Base-by-base conservation (phyloP, 2,888 invertebrate species). In the Tenthredo mesomela region DNA sequence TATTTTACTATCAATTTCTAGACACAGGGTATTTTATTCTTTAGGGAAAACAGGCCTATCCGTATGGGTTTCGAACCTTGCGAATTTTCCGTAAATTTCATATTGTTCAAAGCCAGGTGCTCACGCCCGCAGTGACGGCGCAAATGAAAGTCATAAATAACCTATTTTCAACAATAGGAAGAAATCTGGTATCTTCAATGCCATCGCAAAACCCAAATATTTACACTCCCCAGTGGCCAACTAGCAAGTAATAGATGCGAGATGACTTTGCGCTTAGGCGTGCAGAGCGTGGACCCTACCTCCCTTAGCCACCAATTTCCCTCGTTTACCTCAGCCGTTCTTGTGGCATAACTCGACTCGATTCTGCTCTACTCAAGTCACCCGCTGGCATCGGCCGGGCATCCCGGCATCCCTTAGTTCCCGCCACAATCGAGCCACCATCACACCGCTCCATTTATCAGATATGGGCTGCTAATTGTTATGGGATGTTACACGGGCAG, bases 181-280 rank as follows among this genome's bases (percentile, higher is more conserved):
- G 86, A 87, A 84, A 88, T 71, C 86, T 71, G 75, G 84, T 86
- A 86, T 89, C 88, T 86, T 83, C 86, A 21, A 82, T 67, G 71
- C 83, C 87, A 87, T 87, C 86, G 84, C 85, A 75, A 84, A 88
- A 82, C 86, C 87, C 88, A 89, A 89, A 89, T 89, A 90, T 89
- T 89, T 89, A 89, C 89, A 88, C 88, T 88, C 85, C 89, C 88
- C 61, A 88, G 90, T 89, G 89, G 89, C 84, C 88, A 89, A 88
- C 87, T 87, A 86, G 87, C 88, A 88, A 89, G 89, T 89, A 89
- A 89, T 89, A 90, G 90, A 90, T 90, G 89, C 88, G 88, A 88
- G 89, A 89, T 89, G 89, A 89, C 89, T 89, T 89, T 90, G 90
- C 89, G 89, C 89, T 89, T 90, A 87, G 86, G 80, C 84, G 75